Conservation (phyloP, 37 sponge, comb jelly and placozoan genomes). For the Haliclona indistincta region DNA sequence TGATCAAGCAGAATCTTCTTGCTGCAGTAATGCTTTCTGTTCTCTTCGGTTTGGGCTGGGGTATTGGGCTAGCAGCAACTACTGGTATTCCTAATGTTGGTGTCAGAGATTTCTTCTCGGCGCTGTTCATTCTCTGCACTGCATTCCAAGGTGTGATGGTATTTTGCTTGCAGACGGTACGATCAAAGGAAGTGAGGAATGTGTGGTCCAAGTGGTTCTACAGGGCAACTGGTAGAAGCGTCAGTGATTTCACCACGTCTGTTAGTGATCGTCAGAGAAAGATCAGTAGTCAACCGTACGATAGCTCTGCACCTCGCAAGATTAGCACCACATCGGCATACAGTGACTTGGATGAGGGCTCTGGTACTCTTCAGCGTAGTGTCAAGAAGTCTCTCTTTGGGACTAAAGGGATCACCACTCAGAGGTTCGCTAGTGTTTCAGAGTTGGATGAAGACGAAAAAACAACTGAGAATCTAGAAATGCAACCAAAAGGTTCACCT, state of each 20-base stretch:
- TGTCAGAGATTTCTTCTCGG: constrained; percentile 1
- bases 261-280: too few species aligned
- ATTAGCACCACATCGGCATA: too few species aligned
- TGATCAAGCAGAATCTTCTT: constrained; percentile 4
- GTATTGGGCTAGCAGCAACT: constrained; percentile 20
- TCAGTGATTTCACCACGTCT: constrained; percentile 2
- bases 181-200: constrained; percentile 35
- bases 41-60: constrained; percentile 43
- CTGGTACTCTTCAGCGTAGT: too few species aligned
- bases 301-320: too few species aligned
- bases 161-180: constrained; percentile 32
- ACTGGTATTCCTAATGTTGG: neutral
- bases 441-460: too few species aligned
- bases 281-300: too few species aligned
- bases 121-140: constrained; percentile 32
- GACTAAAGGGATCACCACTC: too few species aligned
- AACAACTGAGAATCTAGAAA: too few species aligned
- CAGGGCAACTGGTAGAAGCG: neutral
- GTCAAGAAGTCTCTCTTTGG: too few species aligned
- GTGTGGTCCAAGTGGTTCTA: constrained; percentile 21
- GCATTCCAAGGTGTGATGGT: constrained; percentile 38
- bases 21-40: constrained; percentile 21
- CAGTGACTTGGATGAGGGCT: too few species aligned
- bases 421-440: too few species aligned
- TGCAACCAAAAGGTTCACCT: too few species aligned